These are phyloP conservation scores for Andinoacara biseriatus DNA, from an alignment of 2,113 vertebrate genomes.

Conservation along the genomic window DNA sequence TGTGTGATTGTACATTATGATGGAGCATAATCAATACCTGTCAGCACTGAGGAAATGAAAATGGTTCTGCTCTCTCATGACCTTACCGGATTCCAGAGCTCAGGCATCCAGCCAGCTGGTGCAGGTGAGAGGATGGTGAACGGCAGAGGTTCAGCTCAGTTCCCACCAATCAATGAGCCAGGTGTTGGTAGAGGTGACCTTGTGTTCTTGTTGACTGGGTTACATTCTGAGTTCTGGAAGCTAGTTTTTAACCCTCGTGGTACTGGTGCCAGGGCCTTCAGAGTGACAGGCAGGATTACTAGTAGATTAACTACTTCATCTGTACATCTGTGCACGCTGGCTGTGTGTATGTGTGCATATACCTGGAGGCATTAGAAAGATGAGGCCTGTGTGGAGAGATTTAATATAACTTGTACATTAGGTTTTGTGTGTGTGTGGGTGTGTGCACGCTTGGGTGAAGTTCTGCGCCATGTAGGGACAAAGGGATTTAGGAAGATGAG, in stretches of 20 bases:
- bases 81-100: conserved; percentile 26
- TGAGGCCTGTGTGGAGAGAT: conserved; percentile 23
- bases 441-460: not conserved
- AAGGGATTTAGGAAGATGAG: conserved; percentile 23
- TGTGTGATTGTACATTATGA: not conserved
- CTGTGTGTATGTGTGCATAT: conserved; percentile 1
- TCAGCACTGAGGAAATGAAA: conserved; percentile 38
- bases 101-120: conserved; percentile 23
- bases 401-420: conserved; percentile 10
- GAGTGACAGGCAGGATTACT: conserved; percentile 22
- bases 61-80: conserved; percentile 32
- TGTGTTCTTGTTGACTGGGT: conserved; percentile 4
- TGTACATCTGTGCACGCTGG: not conserved
- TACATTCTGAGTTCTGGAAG: not conserved
- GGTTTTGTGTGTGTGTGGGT: not conserved
- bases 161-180: conserved; percentile 34
- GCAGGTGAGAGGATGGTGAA: conserved; percentile 31
- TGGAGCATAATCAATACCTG: conserved; percentile 8
- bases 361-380: conserved; percentile 17
- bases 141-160: not conserved
- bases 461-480: conserved; percentile 5
- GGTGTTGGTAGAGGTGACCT: conserved; percentile 26
- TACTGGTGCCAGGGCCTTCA: not conserved
- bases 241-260: not conserved
- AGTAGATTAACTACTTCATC: conserved; percentile 9